Conservation (phyloP, 2,797 vertebrate species). For the Chloroceryle inda region DNA sequence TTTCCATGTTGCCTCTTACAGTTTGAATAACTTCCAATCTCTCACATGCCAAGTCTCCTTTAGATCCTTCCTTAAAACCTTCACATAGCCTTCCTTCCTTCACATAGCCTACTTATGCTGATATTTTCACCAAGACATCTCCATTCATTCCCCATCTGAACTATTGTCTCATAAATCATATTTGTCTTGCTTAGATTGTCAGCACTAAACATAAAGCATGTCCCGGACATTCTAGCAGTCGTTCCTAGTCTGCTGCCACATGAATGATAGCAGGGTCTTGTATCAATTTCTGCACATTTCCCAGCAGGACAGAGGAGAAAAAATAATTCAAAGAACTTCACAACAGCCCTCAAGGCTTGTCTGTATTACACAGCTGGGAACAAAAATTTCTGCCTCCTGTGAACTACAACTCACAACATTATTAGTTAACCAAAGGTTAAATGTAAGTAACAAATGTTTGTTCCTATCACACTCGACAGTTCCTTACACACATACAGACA, state of each 20-base stretch:
- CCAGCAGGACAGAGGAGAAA: slow-evolving; percentile 72
- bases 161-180: slow-evolving; percentile 72
- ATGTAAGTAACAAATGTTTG: slow-evolving; percentile 44
- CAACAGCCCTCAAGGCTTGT: slow-evolving; percentile 45
- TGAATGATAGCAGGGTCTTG: slow-evolving; percentile 64
- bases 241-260: slow-evolving; percentile 65
- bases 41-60: slow-evolving; percentile 63
- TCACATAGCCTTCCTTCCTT: slow-evolving; percentile 30
- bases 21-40: slow-evolving; percentile 69
- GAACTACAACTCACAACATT: slow-evolving; percentile 38
- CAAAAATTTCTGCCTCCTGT: slow-evolving; percentile 49
- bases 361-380: slow-evolving; percentile 61
- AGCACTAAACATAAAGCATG: slow-evolving; percentile 70
- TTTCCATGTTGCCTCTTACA: slow-evolving; percentile 52
- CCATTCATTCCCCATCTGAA: slow-evolving; percentile 74
- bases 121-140: slow-evolving; percentile 68
- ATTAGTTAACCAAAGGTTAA: slow-evolving; percentile 64
- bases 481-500: not conserved
- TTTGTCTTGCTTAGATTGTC: slow-evolving; percentile 66
- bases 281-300: slow-evolving; percentile 80
- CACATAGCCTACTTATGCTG: slow-evolving; percentile 40
- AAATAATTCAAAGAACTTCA: slow-evolving; percentile 70
- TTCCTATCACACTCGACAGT: not conserved
- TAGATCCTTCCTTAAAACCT: slow-evolving; percentile 64
- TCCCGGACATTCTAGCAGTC: slow-evolving; percentile 61